Evolutionary conservation across 2,113 vertebrate genomes (phyloP), one percentile per base, ranked within the genome.

Genomic region (Xenus cinereus): DNA sequence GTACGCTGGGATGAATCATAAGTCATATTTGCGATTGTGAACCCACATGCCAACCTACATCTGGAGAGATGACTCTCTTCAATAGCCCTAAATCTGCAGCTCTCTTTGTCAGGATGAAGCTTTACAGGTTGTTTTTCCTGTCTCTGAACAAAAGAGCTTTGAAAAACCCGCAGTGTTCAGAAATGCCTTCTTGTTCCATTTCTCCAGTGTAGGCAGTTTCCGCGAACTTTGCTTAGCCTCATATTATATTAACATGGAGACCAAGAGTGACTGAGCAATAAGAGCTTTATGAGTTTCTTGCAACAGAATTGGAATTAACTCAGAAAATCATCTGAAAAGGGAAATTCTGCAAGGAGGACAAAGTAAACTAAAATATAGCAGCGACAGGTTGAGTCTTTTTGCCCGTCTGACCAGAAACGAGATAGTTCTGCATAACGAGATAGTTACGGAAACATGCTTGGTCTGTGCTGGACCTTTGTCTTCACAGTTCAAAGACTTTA

Each of bases 21-120:
- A 95, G 54, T 87, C 91, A 46, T 76, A 79, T 83, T 73, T 92
- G 83, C 1, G 11, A 92, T 56, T 75, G 71, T 84, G 91, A 93
- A 96, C 95, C 95, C 92, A 97, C 95, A 77, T 96, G 92, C 94
- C 95, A 95, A 48, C 95, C 92, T 50, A 89, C 96, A 90, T 80
- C 90, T 90, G 93, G 95, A 74, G 87, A 85, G 66, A 92, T 93
- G 78, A 95, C 87, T 95, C 81, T 72, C 39, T 77, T 80, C 87
- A 69, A 7, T 93, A 95, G 91, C 89, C 87, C 91, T 63, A 84
- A 79, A 97, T 87, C 81, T 80, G 73, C 87, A 91, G 80, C 60
- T 95, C 45, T 39, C 87, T 92, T 93, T 89, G 74, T 90, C 76
- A 87, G 83, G 66, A 78, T 84, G 83, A 80, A 46, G 53, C 72